Conservation (phyloP, 2,113 vertebrate genomes). For the Jacana jacana region DNA sequence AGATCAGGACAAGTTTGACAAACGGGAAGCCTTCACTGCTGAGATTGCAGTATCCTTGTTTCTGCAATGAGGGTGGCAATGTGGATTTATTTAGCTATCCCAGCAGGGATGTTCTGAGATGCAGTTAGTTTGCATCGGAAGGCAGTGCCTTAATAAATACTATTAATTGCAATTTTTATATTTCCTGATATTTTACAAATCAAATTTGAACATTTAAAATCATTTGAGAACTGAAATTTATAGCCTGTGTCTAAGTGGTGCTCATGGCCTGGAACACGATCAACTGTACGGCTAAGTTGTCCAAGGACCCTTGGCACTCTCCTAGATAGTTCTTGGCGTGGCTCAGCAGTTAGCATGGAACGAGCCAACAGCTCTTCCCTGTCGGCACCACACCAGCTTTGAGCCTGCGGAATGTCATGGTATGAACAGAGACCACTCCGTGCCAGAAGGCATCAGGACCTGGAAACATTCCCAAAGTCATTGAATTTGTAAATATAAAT, state of each 20-base stretch:
- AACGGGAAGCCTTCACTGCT: not conserved
- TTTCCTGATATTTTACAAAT: not conserved
- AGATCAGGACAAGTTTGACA: not conserved
- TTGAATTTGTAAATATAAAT: not conserved
- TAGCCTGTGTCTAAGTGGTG: not conserved
- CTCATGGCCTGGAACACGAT: not conserved
- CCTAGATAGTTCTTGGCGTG: not conserved
- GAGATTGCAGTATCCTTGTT: not conserved
- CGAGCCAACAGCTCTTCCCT: not conserved
- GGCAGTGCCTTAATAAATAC: not conserved
- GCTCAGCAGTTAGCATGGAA: not conserved
- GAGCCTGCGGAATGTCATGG: not conserved
- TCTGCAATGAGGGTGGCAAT: not conserved
- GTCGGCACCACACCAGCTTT: rapidly evolving
- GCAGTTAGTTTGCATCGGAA: not conserved
- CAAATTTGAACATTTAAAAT: not conserved
- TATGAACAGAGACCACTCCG: not conserved
- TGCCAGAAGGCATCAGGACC: not conserved
- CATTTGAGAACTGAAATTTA: not conserved
- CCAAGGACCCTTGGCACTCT: not conserved
- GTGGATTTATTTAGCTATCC: not conserved
- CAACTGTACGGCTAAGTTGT: not conserved
- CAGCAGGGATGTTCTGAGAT: not conserved
- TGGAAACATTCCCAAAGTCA: not conserved
- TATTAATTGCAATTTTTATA: not conserved